These are phyloP conservation scores for Tetramorium simillimum DNA, from an alignment of 1,140 invertebrate species.

Conservation along the genomic window DNA sequence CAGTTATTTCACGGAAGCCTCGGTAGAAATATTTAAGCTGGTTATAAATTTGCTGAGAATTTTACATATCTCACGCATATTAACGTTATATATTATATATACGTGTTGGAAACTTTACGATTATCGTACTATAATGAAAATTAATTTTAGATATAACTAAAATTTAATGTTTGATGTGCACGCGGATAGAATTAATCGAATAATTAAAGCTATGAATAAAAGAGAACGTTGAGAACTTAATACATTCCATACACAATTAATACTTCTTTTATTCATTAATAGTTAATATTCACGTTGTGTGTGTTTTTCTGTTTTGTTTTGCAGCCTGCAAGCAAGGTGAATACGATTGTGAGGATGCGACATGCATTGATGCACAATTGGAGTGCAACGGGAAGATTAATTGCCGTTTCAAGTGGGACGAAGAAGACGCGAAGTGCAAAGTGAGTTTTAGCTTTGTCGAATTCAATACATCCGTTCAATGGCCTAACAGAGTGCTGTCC, in stretches of 20 bases:
- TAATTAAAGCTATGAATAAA: background rate
- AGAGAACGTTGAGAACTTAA: background rate
- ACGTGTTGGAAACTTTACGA: background rate
- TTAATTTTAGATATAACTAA: background rate
- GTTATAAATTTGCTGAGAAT: conserved; percentile 16
- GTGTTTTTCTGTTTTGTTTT: conserved; percentile 59
- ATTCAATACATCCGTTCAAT: conserved; percentile 31
- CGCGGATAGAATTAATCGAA: background rate
- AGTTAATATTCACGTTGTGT: background rate
- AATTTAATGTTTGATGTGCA: background rate
- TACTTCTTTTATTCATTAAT: background rate
- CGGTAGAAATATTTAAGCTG: background rate
- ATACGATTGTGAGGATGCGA: conserved; percentile 94
- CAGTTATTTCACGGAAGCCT: background rate
- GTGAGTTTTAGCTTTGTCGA: conserved; percentile 85
- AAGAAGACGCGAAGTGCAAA: conserved; percentile 88
- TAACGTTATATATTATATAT: background rate
- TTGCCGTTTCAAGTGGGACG: conserved; percentile 94
- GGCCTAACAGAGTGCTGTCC: conserved; percentile 35
- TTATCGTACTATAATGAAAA: conserved; percentile 15
- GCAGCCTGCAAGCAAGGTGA: conserved; percentile 87
- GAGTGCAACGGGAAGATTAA: conserved; percentile 91
- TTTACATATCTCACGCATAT: conserved; percentile 19
- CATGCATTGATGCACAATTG: conserved; percentile 91
- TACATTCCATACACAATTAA: background rate